Conservation (phyloP, 2,797 vertebrate species). For the Sorex maritimensis region DNA sequence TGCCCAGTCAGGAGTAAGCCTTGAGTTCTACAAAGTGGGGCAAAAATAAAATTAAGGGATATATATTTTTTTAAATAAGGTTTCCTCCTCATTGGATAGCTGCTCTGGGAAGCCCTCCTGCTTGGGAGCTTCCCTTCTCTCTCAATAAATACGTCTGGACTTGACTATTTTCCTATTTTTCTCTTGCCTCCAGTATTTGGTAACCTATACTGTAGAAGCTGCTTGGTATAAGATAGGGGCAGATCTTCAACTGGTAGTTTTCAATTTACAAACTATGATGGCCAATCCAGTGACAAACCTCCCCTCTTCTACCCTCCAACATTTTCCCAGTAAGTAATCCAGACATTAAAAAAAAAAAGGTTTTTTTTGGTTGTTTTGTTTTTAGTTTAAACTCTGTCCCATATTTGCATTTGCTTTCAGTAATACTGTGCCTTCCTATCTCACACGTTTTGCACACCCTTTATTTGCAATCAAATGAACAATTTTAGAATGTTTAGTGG, state of each 20-base stretch:
- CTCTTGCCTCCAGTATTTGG: background rate
- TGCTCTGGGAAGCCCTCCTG: too few species aligned
- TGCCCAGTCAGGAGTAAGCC: too few species aligned
- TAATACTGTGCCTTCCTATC: background rate
- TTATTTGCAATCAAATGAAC: constrained; percentile 34
- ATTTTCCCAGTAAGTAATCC: background rate
- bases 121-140: too few species aligned
- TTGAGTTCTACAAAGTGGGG: too few species aligned
- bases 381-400: background rate
- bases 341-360: too few species aligned
- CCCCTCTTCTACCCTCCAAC: background rate
- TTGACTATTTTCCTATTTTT: too few species aligned
- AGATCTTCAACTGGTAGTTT: background rate
- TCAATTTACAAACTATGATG: background rate
- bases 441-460: background rate
- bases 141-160: too few species aligned
- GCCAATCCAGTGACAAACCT: background rate
- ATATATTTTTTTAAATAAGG: too few species aligned
- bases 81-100: too few species aligned
- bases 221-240: background rate
- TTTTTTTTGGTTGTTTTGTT: background rate
- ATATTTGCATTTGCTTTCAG: background rate
- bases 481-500: background rate
- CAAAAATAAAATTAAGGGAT: too few species aligned
- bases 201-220: too few species aligned